A percentile compares a stretch with the other conserved stretches of the same genome.
phyloP scores from a whole-genome alignment of 2,888 invertebrate species.

The Serripes groenlandicus region DNA sequence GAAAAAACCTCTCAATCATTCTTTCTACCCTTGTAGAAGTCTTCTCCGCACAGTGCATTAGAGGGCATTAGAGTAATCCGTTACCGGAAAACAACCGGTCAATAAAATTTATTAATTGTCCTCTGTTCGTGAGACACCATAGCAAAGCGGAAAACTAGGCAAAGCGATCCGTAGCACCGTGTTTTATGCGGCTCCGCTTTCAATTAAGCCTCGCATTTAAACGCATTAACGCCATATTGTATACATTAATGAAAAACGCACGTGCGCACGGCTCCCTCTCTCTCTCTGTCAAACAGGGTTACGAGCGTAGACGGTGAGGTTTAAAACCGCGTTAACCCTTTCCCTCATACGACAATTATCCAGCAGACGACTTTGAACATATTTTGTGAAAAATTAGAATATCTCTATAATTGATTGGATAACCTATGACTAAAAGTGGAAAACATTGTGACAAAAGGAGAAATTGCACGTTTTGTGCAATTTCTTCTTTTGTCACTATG shows the following conservation, averaged over 20 bases:
- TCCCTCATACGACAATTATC: too few species aligned
- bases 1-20: slow-evolving; percentile 61
- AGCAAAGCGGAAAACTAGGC: slow-evolving; percentile 65
- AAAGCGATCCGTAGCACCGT: slow-evolving; percentile 56
- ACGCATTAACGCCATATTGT: slow-evolving; percentile 49
- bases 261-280: slow-evolving; percentile 46
- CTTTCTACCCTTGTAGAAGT: slow-evolving; percentile 30
- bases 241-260: slow-evolving; percentile 61
- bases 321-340: not conserved
- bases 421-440: too few species aligned
- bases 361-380: too few species aligned
- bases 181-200: slow-evolving; percentile 68
- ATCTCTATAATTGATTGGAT: too few species aligned
- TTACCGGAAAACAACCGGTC: slow-evolving; percentile 62
- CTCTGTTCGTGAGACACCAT: slow-evolving; percentile 61
- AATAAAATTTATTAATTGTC: slow-evolving; percentile 72
- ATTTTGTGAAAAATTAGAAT: too few species aligned
- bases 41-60: slow-evolving; percentile 59
- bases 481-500: too few species aligned
- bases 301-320: not conserved
- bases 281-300: not conserved
- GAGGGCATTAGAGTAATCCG: slow-evolving; percentile 64
- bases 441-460: too few species aligned
- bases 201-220: slow-evolving; percentile 62
- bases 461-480: too few species aligned